Percentiles rank a stretch among this genome's conserved stretches.
phyloP scores from a whole-genome alignment of 2,888 invertebrate species.

The Aspidiotus destructor region DNA sequence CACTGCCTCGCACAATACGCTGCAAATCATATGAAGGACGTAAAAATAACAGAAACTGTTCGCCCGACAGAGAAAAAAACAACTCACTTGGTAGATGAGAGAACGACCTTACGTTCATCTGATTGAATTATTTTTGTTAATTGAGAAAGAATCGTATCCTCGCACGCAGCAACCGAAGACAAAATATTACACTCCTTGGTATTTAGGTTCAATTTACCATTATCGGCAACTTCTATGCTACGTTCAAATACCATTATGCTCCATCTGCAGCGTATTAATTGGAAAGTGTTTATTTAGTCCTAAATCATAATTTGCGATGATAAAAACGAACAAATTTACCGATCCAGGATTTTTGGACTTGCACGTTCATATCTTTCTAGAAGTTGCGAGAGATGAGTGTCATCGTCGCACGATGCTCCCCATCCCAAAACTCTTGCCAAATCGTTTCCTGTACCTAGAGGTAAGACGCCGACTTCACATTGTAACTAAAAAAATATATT shows the following conservation, averaged over 20 bases:
- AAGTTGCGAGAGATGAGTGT: constrained; percentile 81
- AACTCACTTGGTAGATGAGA: constrained; percentile 60
- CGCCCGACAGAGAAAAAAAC: not conserved
- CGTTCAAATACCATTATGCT: constrained; percentile 90
- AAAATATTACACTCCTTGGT: constrained; percentile 31
- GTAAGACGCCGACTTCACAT: constrained; percentile 89
- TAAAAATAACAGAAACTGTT: constrained; percentile 8
- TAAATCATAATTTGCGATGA: no score
- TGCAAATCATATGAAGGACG: constrained; percentile 37
- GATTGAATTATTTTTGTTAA: constrained; percentile 78
- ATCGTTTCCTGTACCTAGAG: constrained; percentile 93
- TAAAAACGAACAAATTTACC: constrained; percentile 46
- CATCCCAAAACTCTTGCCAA: constrained; percentile 89
- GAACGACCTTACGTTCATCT: constrained; percentile 60
- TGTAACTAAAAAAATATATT: constrained; percentile 54
- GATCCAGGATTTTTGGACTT: constrained; percentile 94
- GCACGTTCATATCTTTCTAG: constrained; percentile 91
- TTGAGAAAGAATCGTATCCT: constrained; percentile 66
- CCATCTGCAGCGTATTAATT: constrained; percentile 52
- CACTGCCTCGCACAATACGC: constrained; percentile 65
- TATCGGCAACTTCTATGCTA: constrained; percentile 50
- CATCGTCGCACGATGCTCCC: constrained; percentile 94
- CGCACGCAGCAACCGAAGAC: constrained; percentile 56
- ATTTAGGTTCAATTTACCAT: constrained; percentile 35
- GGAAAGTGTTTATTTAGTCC: no score